These are phyloP conservation scores for Okamejei kenojei DNA, from an alignment of 2,797 vertebrate species.

Conservation along the genomic window DNA sequence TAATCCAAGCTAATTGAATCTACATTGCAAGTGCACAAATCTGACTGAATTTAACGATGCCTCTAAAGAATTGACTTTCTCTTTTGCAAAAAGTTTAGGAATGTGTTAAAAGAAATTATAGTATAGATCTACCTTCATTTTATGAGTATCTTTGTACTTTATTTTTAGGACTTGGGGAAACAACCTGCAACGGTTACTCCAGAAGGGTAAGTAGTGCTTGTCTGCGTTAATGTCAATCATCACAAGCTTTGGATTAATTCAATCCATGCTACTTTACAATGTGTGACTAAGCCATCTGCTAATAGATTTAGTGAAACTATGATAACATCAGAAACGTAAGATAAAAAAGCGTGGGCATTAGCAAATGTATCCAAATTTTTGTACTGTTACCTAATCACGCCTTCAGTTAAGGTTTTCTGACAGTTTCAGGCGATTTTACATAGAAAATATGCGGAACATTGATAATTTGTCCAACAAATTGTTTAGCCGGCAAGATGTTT, in stretches of 20 bases:
- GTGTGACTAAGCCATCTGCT: not conserved
- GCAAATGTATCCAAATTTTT: not conserved
- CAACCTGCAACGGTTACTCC: slow-evolving; percentile 80
- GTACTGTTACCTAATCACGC: not conserved
- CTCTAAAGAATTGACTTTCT: slow-evolving; percentile 13
- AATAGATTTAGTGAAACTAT: not conserved
- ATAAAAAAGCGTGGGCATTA: not conserved
- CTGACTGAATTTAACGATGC: not conserved
- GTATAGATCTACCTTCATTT: not conserved
- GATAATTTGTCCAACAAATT: not conserved
- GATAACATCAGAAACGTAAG: not conserved
- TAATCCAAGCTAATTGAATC: not conserved
- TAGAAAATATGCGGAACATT: not conserved
- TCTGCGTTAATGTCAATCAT: not conserved
- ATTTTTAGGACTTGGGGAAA: slow-evolving; percentile 74
- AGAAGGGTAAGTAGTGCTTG: slow-evolving; percentile 67
- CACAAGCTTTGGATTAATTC: not conserved
- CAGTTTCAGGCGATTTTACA: not conserved
- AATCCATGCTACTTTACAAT: not conserved
- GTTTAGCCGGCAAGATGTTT: not conserved
- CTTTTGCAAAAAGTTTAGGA: not conserved
- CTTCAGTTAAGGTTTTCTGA: not conserved
- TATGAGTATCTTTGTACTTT: slow-evolving; percentile 34
- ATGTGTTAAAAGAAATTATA: slow-evolving; percentile 13
- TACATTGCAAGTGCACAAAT: not conserved